Evolutionary conservation across 2,888 invertebrate genomes (phyloP), one percentile per base, ranked within the genome.

Genomic region (Oligia latruncula): DNA sequence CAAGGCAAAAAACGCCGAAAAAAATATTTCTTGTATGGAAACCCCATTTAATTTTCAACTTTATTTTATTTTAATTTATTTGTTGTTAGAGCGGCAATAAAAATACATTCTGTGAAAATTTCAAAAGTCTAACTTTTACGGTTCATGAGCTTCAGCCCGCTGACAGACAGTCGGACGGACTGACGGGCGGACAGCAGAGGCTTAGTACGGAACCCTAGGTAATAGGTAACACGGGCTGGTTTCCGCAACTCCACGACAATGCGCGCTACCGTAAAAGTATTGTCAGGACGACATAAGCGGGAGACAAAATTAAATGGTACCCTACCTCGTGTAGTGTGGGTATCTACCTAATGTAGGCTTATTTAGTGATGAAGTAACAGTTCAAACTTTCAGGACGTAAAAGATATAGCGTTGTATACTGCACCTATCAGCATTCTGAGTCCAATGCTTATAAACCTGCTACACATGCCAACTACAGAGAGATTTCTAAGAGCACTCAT

Each of bases 401-500:
- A 96, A 91, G 90, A 97, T 85, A 96, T 98, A 82, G 97, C 97
- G 17, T 89, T 98, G 80, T 97, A 95, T 87, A 95, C 96, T 8
- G 97, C 97, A 23, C 97, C 97, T 29, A 91, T 97, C 58, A 94
- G 92, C 84, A 94, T 97, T 91, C 92, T 97, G 88, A 97, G 97
- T 80, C 93, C 96, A n/a, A 96, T 97, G 91, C 97, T 98, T 88
- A 97, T 98, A 85, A 96, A 97, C 83, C 97, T 97, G 90, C 96
- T 98, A 83, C 97, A 98, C 91, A 94, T 96, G 91, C 95, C 97
- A 71, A 95, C 97, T 49, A 97, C 97, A 67, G 98, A 98, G 92
- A 95, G 97, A 89, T 98, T 98, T 92, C 93, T 98, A 79, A 95
- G 98, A 84, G 97, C 97, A n/a, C 94, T 97, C 76, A 97, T 98